Evolutionary conservation across 2,113 vertebrate species (phyloP), one percentile per base, ranked within the genome.

Genomic region (Eulacestoma nigropectus): DNA sequence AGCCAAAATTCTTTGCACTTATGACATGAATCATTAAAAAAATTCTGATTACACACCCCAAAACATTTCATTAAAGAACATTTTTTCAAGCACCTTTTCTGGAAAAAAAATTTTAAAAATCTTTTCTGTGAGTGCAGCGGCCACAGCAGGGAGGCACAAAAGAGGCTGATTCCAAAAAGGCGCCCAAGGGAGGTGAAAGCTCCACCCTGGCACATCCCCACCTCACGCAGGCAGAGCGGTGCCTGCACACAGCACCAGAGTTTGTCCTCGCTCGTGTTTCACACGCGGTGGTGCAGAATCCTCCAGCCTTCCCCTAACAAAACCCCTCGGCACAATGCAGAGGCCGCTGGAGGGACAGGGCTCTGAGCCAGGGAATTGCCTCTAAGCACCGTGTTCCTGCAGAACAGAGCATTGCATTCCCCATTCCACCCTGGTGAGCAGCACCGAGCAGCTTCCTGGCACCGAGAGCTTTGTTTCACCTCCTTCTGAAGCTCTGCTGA

Each of bases 1-100:
- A 95, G 85, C 94, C 94, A 97, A 78, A 78, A 68, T 89, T 77
- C 96, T 96, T 92, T 90, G 64, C 93, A 95, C 93, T 94, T 97
- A 30, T 89, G 80, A 84, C 73, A 56, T n/a, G 49, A 96, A 90
- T 95, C 59, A 80, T 94, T 67, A 94, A 96, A 95, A 90, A 75
- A 80, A 62, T 35, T 47, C 81, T 95, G 82, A 89, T 91, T 78
- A 69, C 41, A 74, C 30, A 53, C 53, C 77, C 93, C 39, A 84
- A 92, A 91, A 47, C 55, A 46, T 96, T 96, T 94, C 65, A 95
- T 73, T 95, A 92, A 73, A 81, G 64, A 70, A 65, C 47, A 33
- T 55, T 91, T 91, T 91, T 81, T 60, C 53, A 78, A 91, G 42
- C 32, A 50, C 26, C 16, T 94, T 91, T 37, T 23, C 64, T 57